These are phyloP conservation scores for Sinhomidia bicolor DNA, from an alignment of 2,888 invertebrate species.

Conservation along the genomic window DNA sequence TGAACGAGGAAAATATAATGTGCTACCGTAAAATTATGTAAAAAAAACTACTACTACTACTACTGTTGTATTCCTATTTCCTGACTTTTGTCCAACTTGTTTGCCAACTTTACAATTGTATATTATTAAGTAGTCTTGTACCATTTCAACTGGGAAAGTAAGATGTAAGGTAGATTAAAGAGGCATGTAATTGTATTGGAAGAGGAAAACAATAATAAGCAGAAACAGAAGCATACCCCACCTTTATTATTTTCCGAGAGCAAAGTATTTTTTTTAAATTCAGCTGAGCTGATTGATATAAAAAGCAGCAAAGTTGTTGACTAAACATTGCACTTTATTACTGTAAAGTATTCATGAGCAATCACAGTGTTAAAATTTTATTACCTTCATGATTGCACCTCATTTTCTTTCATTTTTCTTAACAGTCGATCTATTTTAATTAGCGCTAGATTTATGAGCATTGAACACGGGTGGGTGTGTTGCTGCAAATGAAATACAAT, in stretches of 20 bases:
- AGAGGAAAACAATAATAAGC: no score
- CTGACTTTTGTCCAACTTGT: conserved; percentile 17
- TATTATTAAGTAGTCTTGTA: no score
- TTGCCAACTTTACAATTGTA: conserved; percentile 21
- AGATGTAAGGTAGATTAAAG: conserved; percentile 5
- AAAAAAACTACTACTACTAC: no score
- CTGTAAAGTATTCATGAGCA: neutral
- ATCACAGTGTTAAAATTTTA: conserved; percentile 54
- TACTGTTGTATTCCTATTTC: neutral
- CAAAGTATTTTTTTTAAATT: neutral
- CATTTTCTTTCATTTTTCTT: conserved; percentile 48
- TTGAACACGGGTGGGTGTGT: conserved; percentile 30
- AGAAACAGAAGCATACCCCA: neutral
- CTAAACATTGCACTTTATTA: neutral
- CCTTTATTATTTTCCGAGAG: neutral
- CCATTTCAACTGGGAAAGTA: neutral
- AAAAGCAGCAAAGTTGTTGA: neutral
- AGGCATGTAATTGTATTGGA: conserved; percentile 28
- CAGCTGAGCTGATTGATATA: no score
- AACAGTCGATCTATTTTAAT: conserved; percentile 60
- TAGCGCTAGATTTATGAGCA: conserved; percentile 48
- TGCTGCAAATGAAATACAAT: neutral
- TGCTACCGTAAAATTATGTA: conserved; percentile 27
- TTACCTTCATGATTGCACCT: conserved; percentile 51
- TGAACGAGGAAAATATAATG: conserved; percentile 13